Base-by-base conservation (phyloP, 2,888 invertebrate species). In the Flexamia atlantica region DNA sequence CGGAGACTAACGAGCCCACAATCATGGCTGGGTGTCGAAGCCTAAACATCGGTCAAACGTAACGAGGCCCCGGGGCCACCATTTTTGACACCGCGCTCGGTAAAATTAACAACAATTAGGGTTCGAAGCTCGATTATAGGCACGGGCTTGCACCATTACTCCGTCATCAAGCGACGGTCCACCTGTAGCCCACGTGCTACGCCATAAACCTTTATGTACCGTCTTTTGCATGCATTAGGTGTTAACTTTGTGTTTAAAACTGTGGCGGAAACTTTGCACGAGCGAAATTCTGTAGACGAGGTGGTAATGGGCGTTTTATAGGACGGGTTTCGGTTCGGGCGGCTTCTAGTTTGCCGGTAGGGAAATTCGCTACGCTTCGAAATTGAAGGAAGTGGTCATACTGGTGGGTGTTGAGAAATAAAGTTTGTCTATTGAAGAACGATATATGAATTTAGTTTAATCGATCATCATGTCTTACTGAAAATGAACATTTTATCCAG, bases 91-190 rank as follows among this genome's bases (percentile, higher is more conserved):
- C 76, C 46, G 76, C 76, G 46, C 50, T 46, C 76, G 50, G 50
- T 76, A 42, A 76, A 76, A 76, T 76, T 76, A 76, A 46, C 28
- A 46, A 76, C 76, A 76, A 76, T 76, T 76, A 76, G 50, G 28
- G 28, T 20, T 17, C n/a, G 17, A n/a, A 30, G 40, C 64, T 14
- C 30, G 64, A 72, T 72, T 72, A 72, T 72, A 72, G 72, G 9
- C 40, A 42, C 72, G 68, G 68, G 68, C 68, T 30, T 57, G 3
- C 57, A 57, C 23, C 20, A 23, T 23, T 28, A 64, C 64, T 25
- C 30, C 3, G 64, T 57, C 64, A 30, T 14, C 14, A 30, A 1
- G 20, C 12, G 23, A 7, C 4, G 53, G 3, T 64, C 64, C 57
- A 57, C 23, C 57, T 57, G 57, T 20, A 64, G 12, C 28, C 28